Evolutionary conservation across 2,113 vertebrate species (phyloP).

Genomic region (Protomyctophum bolini): DNA sequence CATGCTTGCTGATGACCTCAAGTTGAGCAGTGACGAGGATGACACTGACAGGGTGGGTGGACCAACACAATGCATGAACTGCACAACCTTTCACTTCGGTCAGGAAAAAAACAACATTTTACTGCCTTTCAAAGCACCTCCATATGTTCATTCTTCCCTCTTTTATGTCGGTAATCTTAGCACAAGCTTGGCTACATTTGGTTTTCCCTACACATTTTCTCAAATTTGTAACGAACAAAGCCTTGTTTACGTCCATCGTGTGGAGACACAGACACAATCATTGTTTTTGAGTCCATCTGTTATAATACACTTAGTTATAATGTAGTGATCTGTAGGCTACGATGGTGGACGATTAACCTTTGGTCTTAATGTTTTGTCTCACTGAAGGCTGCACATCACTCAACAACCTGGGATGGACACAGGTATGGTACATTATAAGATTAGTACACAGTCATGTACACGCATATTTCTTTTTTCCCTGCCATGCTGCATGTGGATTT

Average conservation of each 20-base stretch:
- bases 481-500: background rate
- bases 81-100: background rate
- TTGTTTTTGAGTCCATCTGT: too few species aligned
- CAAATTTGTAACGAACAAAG: background rate
- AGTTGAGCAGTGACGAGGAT: conserved; percentile 83
- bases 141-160: background rate
- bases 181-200: background rate
- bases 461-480: too few species aligned
- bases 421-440: conserved; percentile 61
- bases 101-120: background rate
- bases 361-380: conserved; percentile 36
- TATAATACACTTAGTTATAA: too few species aligned
- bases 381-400: conserved; percentile 61
- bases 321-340: background rate
- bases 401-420: conserved; percentile 66
- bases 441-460: too few species aligned
- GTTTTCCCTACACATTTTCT: background rate
- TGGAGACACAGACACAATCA: conserved; percentile 10
- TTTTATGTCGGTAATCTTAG: background rate
- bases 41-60: conserved; percentile 72
- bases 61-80: background rate
- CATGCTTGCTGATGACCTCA: conserved; percentile 82
- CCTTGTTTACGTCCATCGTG: conserved; percentile 32
- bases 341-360: conserved; percentile 11
- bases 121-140: conserved; percentile 1